Base-by-base conservation (phyloP, 2,888 invertebrate species). In the Schizotus pectinicornis region DNA sequence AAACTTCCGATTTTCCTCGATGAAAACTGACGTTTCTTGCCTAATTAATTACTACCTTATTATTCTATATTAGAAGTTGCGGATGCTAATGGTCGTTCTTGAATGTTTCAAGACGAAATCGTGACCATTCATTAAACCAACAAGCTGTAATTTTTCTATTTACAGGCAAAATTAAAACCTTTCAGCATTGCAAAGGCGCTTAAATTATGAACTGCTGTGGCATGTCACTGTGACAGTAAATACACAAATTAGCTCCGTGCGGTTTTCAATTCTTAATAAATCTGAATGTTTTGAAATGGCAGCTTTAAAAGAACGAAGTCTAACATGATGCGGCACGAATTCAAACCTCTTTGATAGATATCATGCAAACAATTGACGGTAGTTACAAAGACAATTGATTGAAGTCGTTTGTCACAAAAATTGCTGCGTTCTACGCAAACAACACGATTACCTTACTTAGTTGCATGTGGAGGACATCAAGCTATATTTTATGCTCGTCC, bases 321-420 rank as follows among this genome's bases (percentile, higher is more conserved):
- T 46, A 47, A 58, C 56, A 43, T 35, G 52, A 39, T 54, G 43
- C 41, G 50, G 67, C 67, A 67, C 65, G 67, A 63, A 64, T 58
- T 61, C 58, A 53, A 34, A 43, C 49, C 62, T 62, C 59, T 60
- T 61, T 59, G 56, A 62, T 54, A 43, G 56, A 56, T 62, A 61
- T 64, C 68, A 68, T 68, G 68, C 68, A 62, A 67, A 67, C 66
- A 62, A 67, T 67, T 62, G 63, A 60, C 59, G 62, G 56, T 55
- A 56, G 41, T 42, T 54, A 56, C 56, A 64, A 49, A 54, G 50
- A 56, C 63, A 59, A 58, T 63, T 64, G 65, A 66, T 64, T 67
- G 63, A 62, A 64, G 57, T 64, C 48, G 22, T 32, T 34, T 67
- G 63, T 64, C 65, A 65, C 54, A 65, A 63, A 67, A 67, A 61